Base-by-base conservation (phyloP, 2,888 invertebrate genomes). In the Euplagia quadripunctaria region DNA sequence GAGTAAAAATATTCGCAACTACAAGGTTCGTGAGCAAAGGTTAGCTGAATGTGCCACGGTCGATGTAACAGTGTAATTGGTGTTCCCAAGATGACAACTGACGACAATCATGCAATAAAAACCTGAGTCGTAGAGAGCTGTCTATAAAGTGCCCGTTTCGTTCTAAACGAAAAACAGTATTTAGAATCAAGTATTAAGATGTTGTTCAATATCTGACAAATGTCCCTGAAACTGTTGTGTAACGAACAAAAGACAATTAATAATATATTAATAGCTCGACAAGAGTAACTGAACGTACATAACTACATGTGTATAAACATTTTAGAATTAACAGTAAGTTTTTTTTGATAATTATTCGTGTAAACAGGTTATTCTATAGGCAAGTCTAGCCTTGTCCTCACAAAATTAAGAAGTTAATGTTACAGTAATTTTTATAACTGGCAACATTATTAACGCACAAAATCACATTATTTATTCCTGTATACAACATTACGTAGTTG, bases 61-160 rank as follows among this genome's bases (percentile, higher is more conserved):
- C 87, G 86, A 87, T 81, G 85, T 85, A 82, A 88, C 89, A 68
- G 82, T 72, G 85, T 93, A 93, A 93, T 92, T 91, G 92, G 79
- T 84, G 87, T 80, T 87, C 85, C 80, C 80, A 86, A 86, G 85
- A 85, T 85, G 89, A 88, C 89, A 87, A 82, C 74, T 82, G 82
- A 90, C 91, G 82, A 90, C 92, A 91, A 92, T 91, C 92, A 92
- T 89, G 87, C 86, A 91, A 93, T 92, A 91, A 92, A 88, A 88
- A 88, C 85, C 77, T 73, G 80, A 78, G 79, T 81, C 80, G 76
- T 78, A 80, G 66, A 72, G 76, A 81, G 77, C 74, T 58, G 77
- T 68, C 78, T 79, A 80, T 72, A 77, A 78, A 76, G 75, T 78
- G 78, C 75, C 76, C 67, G 64, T 71, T n/a, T 70, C n/a, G 69